Evolutionary conservation across 2,113 vertebrate species (phyloP).

Genomic region (Tachuris rubrigastra): DNA sequence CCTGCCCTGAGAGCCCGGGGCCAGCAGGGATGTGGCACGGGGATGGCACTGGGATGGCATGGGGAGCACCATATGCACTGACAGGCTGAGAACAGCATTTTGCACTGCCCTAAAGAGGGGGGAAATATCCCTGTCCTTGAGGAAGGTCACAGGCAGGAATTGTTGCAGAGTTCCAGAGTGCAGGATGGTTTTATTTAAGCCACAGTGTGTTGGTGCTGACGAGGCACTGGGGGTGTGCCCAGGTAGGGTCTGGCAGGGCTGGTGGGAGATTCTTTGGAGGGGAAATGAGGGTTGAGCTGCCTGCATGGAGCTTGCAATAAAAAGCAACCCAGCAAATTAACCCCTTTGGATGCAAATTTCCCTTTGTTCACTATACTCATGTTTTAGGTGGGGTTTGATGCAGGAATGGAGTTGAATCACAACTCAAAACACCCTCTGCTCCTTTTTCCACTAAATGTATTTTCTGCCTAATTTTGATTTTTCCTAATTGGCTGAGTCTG

Average conservation of each 20-base stretch:
- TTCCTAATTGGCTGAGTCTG: neutral
- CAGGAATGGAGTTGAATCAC: neutral
- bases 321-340: neutral
- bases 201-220: fast-evolving
- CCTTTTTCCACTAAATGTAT: neutral
- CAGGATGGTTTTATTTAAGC: neutral
- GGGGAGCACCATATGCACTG: slow-evolving; percentile 37
- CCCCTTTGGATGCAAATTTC: neutral
- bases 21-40: neutral
- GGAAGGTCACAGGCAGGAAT: neutral
- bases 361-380: neutral
- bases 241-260: neutral
- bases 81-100: slow-evolving; percentile 9
- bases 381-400: neutral
- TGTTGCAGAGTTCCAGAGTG: neutral
- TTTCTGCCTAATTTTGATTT: neutral
- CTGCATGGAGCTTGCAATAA: neutral
- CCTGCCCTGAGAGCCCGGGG: slow-evolving; percentile 26
- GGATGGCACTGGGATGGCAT: neutral
- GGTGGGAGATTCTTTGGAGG: neutral
- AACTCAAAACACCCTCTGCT: neutral
- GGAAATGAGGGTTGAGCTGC: neutral
- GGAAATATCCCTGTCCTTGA: neutral
- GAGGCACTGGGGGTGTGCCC: neutral
- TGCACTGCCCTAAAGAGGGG: neutral